Conservation (phyloP, 2,113 vertebrate species). For the Triplophysa tibetana region DNA sequence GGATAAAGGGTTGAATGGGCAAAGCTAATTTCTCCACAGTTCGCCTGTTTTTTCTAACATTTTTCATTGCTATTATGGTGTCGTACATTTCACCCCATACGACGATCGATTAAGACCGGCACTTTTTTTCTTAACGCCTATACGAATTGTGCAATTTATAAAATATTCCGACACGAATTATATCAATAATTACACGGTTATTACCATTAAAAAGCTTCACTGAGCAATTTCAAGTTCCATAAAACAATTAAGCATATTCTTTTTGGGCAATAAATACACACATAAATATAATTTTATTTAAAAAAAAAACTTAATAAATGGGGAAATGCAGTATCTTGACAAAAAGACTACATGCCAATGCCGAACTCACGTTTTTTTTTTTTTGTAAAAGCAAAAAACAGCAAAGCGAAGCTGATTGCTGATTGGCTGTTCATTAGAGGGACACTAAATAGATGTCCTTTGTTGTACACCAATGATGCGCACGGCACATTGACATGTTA, state of each 20-base stretch:
- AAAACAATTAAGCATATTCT: not conserved
- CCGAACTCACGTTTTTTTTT: not conserved
- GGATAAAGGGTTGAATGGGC: conserved; percentile 66
- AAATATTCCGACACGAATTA: too few species aligned
- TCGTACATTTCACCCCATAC: conserved; percentile 60
- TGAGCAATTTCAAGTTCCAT: too few species aligned
- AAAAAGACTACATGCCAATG: too few species aligned
- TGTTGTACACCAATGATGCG: conserved; percentile 58
- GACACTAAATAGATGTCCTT: conserved; percentile 53
- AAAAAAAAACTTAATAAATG: too few species aligned
- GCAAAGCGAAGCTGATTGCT: not conserved
- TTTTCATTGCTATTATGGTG: conserved; percentile 63
- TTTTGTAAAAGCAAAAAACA: conserved; percentile 15
- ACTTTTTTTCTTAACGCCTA: not conserved
- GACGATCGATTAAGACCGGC: conserved; percentile 25
- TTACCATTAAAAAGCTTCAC: too few species aligned
- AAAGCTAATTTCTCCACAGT: conserved; percentile 50
- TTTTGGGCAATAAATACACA: too few species aligned
- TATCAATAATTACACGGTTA: too few species aligned
- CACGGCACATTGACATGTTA: conserved; percentile 77
- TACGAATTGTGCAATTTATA: too few species aligned
- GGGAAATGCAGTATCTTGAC: too few species aligned
- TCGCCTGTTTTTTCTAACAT: conserved; percentile 53
- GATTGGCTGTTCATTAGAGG: conserved; percentile 37
- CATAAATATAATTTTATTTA: not conserved